phyloP scores from a whole-genome alignment of 2,113 vertebrate genomes.

The Ascaphus truei region DNA sequence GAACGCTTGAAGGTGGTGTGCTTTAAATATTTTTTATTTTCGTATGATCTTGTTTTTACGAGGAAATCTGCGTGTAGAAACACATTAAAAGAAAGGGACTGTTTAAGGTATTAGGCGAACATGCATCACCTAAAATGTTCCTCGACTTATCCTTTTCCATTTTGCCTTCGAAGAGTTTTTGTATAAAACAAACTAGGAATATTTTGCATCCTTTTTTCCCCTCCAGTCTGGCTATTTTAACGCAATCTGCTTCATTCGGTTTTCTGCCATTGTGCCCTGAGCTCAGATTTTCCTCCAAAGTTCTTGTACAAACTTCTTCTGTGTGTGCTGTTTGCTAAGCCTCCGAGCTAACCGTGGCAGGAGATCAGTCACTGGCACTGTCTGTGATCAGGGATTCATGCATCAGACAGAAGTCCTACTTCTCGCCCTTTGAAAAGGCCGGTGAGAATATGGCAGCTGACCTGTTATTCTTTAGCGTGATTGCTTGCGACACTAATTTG shows the following conservation, averaged over 20 bases:
- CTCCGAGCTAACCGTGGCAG: constrained; percentile 58
- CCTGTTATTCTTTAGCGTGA: constrained; percentile 48
- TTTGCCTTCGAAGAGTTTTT: too few relatives aligned
- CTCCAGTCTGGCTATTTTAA: neutral
- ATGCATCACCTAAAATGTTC: too few relatives aligned
- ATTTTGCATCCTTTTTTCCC: too few relatives aligned
- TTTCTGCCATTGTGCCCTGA: constrained; percentile 45
- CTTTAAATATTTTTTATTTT: too few relatives aligned
- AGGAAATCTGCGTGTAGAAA: too few relatives aligned
- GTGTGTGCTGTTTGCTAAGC: constrained; percentile 45
- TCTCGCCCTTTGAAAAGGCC: constrained; percentile 50
- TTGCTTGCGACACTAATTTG: constrained; percentile 29
- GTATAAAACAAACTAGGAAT: too few relatives aligned
- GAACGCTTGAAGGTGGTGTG: too few relatives aligned
- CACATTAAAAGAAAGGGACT: too few relatives aligned
- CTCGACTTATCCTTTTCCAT: too few relatives aligned
- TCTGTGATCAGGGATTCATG: constrained; percentile 42
- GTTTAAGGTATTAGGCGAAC: too few relatives aligned
- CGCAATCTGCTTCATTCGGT: constrained; percentile 30
- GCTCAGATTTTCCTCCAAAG: neutral
- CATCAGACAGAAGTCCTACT: constrained; percentile 45
- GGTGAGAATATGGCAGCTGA: constrained; percentile 41
- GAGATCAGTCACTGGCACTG: constrained; percentile 56
- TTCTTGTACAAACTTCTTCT: constrained; percentile 57
- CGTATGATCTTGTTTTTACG: too few relatives aligned